phyloP scores from a whole-genome alignment of 2,888 invertebrate genomes.

The Tetrapedia diversipes region DNA sequence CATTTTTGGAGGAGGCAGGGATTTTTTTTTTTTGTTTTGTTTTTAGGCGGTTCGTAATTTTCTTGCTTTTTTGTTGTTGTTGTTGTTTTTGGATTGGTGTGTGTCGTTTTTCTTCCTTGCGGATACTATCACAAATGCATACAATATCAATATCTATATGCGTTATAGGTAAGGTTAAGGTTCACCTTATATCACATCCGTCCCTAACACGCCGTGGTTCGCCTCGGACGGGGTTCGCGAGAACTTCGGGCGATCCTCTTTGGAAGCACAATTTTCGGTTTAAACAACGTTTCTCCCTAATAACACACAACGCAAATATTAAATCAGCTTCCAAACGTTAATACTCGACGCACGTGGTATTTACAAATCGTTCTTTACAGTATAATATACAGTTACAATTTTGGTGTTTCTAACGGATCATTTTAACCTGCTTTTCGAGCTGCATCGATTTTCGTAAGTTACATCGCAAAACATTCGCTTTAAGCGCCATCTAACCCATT shows the following conservation, averaged over 20 bases:
- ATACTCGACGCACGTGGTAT: background rate
- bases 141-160: conserved; percentile 67
- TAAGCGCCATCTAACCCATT: background rate
- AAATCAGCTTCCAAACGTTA: background rate
- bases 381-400: background rate
- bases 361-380: background rate
- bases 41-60: conserved; percentile 29
- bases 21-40: conserved; percentile 17
- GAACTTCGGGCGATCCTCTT: background rate
- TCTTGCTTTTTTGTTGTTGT: background rate
- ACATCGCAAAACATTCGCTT: background rate
- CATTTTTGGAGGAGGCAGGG: conserved; percentile 57
- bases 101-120: conserved; percentile 54
- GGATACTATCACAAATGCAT: conserved; percentile 77
- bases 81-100: conserved; percentile 9
- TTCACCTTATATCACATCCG: conserved; percentile 70
- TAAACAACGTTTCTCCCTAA: background rate
- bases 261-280: conserved; percentile 17
- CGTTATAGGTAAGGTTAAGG: conserved; percentile 64
- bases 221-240: conserved; percentile 22
- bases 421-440: background rate
- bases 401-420: background rate
- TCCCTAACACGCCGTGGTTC: conserved; percentile 57
- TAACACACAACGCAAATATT: background rate
- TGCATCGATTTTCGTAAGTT: background rate